phyloP scores from a whole-genome alignment of 2,797 vertebrate species.

The Spinus olivaceus region DNA sequence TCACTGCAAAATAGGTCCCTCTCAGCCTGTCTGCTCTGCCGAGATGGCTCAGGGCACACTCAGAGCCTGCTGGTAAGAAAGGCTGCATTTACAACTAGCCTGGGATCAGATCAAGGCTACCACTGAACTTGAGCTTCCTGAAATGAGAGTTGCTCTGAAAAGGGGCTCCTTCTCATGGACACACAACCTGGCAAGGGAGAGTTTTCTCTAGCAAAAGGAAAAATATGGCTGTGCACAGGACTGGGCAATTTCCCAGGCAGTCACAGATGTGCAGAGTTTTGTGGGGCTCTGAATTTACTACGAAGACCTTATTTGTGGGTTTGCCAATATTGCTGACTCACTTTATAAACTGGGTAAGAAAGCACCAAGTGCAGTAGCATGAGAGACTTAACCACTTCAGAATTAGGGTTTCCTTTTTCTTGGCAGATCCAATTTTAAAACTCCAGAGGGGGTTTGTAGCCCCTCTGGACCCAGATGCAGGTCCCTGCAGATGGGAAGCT shows the following conservation, averaged over 20 bases:
- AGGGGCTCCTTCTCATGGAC: slow-evolving; percentile 25
- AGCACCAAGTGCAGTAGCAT: neutral
- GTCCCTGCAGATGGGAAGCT: neutral
- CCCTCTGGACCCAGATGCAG: neutral
- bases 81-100: slow-evolving; percentile 53
- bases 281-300: slow-evolving; percentile 12
- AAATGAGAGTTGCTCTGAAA: slow-evolving; percentile 42
- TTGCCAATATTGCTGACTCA: neutral
- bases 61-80: slow-evolving; percentile 39
- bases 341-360: neutral
- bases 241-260: slow-evolving; percentile 12
- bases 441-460: neutral
- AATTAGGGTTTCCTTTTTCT: neutral
- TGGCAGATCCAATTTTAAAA: neutral
- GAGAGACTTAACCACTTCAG: neutral
- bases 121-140: slow-evolving; percentile 51
- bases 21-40: slow-evolving; percentile 40
- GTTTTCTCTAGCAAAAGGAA: neutral
- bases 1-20: slow-evolving; percentile 39
- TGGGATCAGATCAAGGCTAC: slow-evolving; percentile 61
- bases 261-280: slow-evolving; percentile 16
- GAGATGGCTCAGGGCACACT: slow-evolving; percentile 55
- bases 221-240: slow-evolving; percentile 4
- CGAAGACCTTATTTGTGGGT: neutral
- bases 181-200: neutral